Evolutionary conservation across 2,888 invertebrate species (phyloP).

Genomic region (Entomobrya multifasciata): DNA sequence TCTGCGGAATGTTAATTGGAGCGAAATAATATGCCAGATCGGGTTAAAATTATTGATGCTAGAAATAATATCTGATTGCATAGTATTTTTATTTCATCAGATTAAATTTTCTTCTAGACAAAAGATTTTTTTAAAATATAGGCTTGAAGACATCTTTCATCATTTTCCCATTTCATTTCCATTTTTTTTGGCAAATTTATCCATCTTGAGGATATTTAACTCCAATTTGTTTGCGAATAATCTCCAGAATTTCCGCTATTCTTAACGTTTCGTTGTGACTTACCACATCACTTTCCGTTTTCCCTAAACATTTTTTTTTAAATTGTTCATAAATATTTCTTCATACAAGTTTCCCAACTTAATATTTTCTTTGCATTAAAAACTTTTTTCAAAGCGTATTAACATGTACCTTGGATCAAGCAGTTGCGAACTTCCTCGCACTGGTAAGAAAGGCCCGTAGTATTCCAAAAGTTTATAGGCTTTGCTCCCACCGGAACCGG

Average conservation of each 20-base stretch:
- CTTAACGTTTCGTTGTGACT: constrained; percentile 86
- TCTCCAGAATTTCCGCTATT: constrained; percentile 88
- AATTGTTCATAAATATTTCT: background rate
- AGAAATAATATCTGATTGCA: too few species aligned
- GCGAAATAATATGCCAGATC: too few species aligned
- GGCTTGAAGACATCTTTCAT: too few species aligned
- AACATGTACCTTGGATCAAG: constrained; percentile 83
- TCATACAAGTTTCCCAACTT: background rate
- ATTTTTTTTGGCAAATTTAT: background rate
- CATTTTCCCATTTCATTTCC: too few species aligned
- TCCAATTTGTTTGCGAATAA: constrained; percentile 87
- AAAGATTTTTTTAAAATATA: too few species aligned
- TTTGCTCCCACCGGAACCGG: constrained; percentile 82
- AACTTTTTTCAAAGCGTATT: too few species aligned
- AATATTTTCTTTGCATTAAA: too few species aligned
- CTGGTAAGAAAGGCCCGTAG: constrained; percentile 88
- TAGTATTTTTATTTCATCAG: too few species aligned
- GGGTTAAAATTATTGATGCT: too few species aligned
- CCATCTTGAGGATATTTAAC: constrained; percentile 83
- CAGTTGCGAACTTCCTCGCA: constrained; percentile 89
- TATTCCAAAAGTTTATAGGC: constrained; percentile 86
- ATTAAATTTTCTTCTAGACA: too few species aligned
- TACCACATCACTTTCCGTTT: constrained; percentile 87
- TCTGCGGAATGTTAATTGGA: too few species aligned
- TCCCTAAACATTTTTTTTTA: too few species aligned